These are phyloP conservation scores for Saturnia pavonia DNA, from an alignment of 2,888 invertebrate genomes.

Conservation along the genomic window DNA sequence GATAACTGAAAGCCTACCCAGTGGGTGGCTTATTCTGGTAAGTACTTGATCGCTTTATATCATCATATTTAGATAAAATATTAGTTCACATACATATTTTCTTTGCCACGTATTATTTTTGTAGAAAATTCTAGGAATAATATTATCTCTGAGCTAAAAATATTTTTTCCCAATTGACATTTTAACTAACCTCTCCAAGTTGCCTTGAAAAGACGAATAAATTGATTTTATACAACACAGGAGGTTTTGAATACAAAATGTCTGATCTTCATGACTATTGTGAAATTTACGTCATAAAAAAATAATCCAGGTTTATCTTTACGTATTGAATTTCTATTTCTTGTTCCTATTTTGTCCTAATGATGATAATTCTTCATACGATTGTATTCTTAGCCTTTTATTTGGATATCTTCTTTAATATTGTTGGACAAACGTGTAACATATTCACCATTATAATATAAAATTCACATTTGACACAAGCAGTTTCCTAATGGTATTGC, in stretches of 20 bases:
- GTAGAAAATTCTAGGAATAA: background rate
- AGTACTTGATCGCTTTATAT: constrained; percentile 53
- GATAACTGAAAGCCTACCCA: constrained; percentile 89
- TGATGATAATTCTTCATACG: background rate
- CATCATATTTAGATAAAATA: constrained; percentile 25
- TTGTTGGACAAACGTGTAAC: background rate
- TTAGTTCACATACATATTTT: constrained; percentile 10
- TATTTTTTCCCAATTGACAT: background rate
- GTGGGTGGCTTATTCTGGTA: constrained; percentile 90
- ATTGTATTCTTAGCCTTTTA: background rate
- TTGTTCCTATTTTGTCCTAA: background rate
- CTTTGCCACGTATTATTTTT: background rate
- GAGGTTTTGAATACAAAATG: constrained; percentile 29
- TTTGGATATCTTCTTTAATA: background rate
- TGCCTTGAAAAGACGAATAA: constrained; percentile 32
- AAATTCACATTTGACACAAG: background rate
- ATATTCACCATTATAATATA: background rate
- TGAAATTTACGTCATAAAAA: constrained; percentile 49
- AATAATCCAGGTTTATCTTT: constrained; percentile 1
- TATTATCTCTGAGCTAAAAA: constrained; percentile 1
- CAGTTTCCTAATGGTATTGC: background rate
- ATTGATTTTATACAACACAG: constrained; percentile 15
- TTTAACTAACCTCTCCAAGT: constrained; percentile 25
- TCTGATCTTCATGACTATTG: constrained; percentile 34
- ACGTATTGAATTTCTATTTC: background rate